phyloP scores from a whole-genome alignment of 2,797 vertebrate species.

The Diplodus sargus region DNA sequence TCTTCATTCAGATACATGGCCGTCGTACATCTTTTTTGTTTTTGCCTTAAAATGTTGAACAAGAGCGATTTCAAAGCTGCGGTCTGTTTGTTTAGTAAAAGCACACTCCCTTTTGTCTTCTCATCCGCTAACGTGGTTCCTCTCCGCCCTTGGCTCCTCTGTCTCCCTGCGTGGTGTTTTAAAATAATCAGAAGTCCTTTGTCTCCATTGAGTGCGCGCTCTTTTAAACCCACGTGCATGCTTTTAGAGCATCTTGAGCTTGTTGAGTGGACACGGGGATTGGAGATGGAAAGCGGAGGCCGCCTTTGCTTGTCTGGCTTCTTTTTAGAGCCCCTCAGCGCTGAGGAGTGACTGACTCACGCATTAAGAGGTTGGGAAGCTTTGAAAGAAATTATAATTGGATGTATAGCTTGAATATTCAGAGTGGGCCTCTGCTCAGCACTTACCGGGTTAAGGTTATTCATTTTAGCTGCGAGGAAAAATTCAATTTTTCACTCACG shows the following conservation, averaged over 20 bases:
- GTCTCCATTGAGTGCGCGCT: slow-evolving; percentile 39
- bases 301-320: slow-evolving; percentile 39
- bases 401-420: slow-evolving; percentile 37
- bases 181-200: slow-evolving; percentile 54
- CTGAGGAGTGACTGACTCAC: slow-evolving; percentile 40
- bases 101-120: not conserved
- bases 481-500: not conserved
- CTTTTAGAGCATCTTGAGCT: slow-evolving; percentile 60
- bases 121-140: not conserved
- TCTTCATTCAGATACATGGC: not conserved
- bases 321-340: slow-evolving; percentile 21
- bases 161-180: slow-evolving; percentile 9
- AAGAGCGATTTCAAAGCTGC: no score
- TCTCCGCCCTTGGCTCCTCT: not conserved
- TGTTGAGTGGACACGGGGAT: slow-evolving; percentile 43
- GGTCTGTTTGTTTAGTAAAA: no score
- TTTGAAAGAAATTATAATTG: slow-evolving; percentile 50
- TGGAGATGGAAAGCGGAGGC: slow-evolving; percentile 32
- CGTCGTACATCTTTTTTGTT: not conserved
- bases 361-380: slow-evolving; percentile 35
- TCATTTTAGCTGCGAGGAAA: slow-evolving; percentile 3
- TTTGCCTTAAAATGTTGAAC: not conserved
- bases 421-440: slow-evolving; percentile 9
- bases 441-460: slow-evolving; percentile 37
- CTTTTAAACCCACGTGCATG: slow-evolving; percentile 37